Evolutionary conservation across 2,113 vertebrate genomes (phyloP).

Genomic region (Osmerus mordax): DNA sequence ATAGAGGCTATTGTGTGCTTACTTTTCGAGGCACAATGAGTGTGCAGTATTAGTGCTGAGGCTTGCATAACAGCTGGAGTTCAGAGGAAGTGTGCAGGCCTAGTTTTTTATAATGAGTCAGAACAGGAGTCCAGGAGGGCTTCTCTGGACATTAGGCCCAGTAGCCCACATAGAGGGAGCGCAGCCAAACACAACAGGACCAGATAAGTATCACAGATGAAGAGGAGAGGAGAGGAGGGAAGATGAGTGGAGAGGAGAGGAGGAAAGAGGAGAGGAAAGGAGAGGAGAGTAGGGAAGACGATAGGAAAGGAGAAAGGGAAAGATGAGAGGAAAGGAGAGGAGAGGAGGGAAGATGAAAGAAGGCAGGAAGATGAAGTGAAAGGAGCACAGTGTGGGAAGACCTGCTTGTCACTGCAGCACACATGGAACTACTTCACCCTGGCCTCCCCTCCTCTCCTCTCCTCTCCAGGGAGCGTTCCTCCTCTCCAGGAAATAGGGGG

Average conservation of each 20-base stretch:
- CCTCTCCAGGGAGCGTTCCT: not conserved
- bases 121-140: not conserved
- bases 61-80: slow-evolving; percentile 3
- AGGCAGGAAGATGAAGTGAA: not conserved
- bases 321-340: not conserved
- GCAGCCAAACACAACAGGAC: slow-evolving; percentile 44
- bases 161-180: slow-evolving; percentile 22
- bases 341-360: not conserved
- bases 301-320: not conserved
- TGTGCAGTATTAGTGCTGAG: slow-evolving; percentile 10
- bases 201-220: no score
- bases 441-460: not conserved
- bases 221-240: not conserved
- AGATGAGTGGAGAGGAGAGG: not conserved
- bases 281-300: not conserved
- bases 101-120: slow-evolving; percentile 5
- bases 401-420: slow-evolving; percentile 23
- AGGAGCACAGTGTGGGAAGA: not conserved
- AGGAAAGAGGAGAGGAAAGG: not conserved
- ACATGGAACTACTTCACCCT: slow-evolving; percentile 64
- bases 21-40: slow-evolving; percentile 3
- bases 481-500: slow-evolving; percentile 51
- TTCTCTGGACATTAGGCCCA: slow-evolving; percentile 6
- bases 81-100: not conserved
- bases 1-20: not conserved